phyloP scores from a whole-genome alignment of 2,113 vertebrate genomes.

The Catharus minimus region DNA sequence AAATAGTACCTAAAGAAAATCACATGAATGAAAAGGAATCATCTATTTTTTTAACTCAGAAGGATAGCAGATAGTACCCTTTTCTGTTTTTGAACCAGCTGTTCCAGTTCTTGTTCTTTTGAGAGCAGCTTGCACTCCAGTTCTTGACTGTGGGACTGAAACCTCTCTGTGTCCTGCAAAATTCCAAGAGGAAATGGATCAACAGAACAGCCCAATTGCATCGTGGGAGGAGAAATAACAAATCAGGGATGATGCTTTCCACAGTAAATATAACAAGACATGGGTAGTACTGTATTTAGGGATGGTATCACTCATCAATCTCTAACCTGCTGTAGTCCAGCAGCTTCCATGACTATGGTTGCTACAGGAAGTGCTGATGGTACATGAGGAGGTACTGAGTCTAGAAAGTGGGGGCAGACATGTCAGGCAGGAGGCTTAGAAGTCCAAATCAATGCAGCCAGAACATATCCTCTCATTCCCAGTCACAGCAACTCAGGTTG shows the following conservation, averaged over 20 bases:
- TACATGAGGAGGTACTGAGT: background rate
- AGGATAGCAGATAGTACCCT: slow-evolving; percentile 60
- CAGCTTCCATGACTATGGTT: background rate
- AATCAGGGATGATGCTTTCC: background rate
- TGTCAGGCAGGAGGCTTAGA: background rate
- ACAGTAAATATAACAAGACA: background rate
- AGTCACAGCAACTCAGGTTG: background rate
- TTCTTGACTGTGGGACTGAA: slow-evolving; percentile 81
- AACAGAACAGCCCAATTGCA: background rate
- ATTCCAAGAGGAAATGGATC: background rate
- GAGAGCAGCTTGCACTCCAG: slow-evolving; percentile 80
- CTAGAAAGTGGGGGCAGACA: background rate
- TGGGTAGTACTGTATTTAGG: background rate
- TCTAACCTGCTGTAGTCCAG: background rate
- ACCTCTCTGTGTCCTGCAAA: slow-evolving; percentile 84
- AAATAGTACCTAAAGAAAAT: background rate
- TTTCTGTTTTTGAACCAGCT: slow-evolving; percentile 84
- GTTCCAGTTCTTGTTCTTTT: slow-evolving; percentile 89
- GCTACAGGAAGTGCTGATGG: background rate
- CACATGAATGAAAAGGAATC: background rate
- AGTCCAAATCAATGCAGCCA: background rate
- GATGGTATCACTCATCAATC: background rate
- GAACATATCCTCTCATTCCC: background rate
- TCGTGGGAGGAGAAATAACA: background rate
- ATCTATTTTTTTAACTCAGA: background rate